A percentile compares a stretch with the other conserved stretches of the same genome.
phyloP scores from a whole-genome alignment of 2,113 vertebrate species.

The Myocastor coypus region DNA sequence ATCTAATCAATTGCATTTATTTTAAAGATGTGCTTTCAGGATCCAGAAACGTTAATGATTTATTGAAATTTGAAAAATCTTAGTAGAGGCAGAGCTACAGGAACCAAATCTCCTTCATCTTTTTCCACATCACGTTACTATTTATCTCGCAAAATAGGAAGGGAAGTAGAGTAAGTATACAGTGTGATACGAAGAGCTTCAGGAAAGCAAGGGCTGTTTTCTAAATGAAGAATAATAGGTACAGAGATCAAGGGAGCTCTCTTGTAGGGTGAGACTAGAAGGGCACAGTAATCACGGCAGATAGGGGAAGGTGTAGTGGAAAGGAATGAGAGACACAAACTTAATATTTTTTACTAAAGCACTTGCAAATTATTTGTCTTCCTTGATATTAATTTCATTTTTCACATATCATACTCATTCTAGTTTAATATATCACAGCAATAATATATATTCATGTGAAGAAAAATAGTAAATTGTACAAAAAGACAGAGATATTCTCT shows the following conservation, averaged over 20 bases:
- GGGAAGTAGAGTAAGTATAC: not conserved
- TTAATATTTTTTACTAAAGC: not conserved
- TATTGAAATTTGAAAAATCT: not conserved
- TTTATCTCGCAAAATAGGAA: not conserved
- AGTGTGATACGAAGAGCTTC: not conserved
- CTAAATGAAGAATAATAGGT: not conserved
- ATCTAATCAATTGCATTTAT: slow-evolving; percentile 8
- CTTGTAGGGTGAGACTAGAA: not conserved
- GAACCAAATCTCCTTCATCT: not conserved
- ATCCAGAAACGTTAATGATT: not conserved
- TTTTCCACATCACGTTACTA: not conserved
- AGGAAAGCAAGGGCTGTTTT: not conserved
- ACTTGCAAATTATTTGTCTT: not conserved
- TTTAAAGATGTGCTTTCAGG: not conserved
- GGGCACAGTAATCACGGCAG: not conserved
- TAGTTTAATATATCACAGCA: not conserved
- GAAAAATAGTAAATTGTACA: not conserved
- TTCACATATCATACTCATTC: not conserved
- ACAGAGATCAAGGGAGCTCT: not conserved
- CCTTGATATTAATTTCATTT: not conserved
- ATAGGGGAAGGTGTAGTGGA: not conserved
- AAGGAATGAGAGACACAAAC: not conserved
- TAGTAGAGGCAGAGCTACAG: not conserved
- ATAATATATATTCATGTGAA: not conserved
- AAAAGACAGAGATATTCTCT: not conserved